Base-by-base conservation (phyloP, 2,113 vertebrate species). In the Alouatta palliata region DNA sequence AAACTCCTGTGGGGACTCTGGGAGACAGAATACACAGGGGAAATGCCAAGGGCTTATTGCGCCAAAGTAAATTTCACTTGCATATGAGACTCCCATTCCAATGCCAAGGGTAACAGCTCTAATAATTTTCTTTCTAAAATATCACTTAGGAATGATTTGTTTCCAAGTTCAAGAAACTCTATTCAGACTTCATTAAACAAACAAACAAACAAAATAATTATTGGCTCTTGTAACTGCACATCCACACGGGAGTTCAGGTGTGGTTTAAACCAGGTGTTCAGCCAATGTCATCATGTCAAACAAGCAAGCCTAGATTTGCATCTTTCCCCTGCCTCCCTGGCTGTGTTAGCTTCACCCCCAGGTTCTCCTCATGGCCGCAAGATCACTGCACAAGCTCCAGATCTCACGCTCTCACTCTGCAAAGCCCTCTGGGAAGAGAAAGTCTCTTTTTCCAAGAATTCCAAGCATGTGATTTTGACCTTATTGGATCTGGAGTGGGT, bases 21-120 rank as follows among this genome's bases (percentile, higher is more conserved):
- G 47, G 25, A 35, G 25, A 32, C 2, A 0, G 13, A 3, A 35
- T 20, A 61, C 21, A 35, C 0, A 25, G 80, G 27, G 43, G n/a
- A 40, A 58, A 30, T 0, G 1, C 71, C 64, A 30, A n/a, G 30
- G 8, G 49, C 5, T 77, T n/a, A 3, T 20, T 10, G 87, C 23
- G 35, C 25, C 56, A 61, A 80, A 56, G 37, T 25, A 8, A 47
- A 47, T 17, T 43, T 73, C 40, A 64, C 52, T 52, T 27, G 56
- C 2, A 21, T 17, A 6, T 11, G 19, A 20, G 66, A 66, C 19
- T 56, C 47, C 30, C 3, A 0, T 40, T 56, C 23, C 32, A 43
- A 25, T 0, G 52, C 61, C 1, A 25, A n/a, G 2, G 5, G 32
- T 12, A 2, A 40, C 2, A 64, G 47, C 37, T n/a, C 75, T 37